phyloP scores from a whole-genome alignment of 2,113 vertebrate genomes.

The Acanthochromis polyacanthus region DNA sequence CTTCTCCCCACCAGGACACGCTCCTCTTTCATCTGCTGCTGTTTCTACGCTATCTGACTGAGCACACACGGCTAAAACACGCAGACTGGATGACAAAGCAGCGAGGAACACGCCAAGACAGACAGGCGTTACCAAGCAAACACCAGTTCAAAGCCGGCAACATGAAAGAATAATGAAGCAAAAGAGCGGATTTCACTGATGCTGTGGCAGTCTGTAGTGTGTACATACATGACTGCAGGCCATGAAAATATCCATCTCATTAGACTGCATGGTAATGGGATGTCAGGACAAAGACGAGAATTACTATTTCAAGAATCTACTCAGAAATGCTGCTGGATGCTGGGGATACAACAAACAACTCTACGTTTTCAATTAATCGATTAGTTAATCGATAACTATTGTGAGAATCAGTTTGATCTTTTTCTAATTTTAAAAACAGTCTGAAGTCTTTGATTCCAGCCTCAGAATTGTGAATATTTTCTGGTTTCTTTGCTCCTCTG shows the following conservation, averaged over 20 bases:
- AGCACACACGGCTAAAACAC: constrained; percentile 51
- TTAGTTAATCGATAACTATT: no score
- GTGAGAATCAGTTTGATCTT: no score
- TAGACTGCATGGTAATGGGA: background rate
- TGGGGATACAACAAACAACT: no score
- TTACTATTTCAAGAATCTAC: no score
- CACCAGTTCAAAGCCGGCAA: constrained; percentile 20
- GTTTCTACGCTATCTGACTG: constrained; percentile 49
- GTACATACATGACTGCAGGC: background rate
- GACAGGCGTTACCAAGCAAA: background rate
- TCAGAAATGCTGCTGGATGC: no score
- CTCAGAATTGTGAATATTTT: no score
- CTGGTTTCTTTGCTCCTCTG: no score
- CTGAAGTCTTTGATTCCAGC: no score
- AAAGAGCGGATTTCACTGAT: background rate
- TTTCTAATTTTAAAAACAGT: no score
- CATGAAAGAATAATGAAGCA: constrained; percentile 7
- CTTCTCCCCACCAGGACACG: constrained; percentile 12
- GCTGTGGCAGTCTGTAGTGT: background rate
- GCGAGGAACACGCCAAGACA: constrained; percentile 13
- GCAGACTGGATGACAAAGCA: constrained; percentile 63
- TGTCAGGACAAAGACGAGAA: no score
- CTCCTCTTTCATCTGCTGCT: constrained; percentile 40
- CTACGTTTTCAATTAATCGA: no score
- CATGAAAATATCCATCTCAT: background rate